Base-by-base conservation (phyloP, 2,888 invertebrate species). In the Gibbula magus region DNA sequence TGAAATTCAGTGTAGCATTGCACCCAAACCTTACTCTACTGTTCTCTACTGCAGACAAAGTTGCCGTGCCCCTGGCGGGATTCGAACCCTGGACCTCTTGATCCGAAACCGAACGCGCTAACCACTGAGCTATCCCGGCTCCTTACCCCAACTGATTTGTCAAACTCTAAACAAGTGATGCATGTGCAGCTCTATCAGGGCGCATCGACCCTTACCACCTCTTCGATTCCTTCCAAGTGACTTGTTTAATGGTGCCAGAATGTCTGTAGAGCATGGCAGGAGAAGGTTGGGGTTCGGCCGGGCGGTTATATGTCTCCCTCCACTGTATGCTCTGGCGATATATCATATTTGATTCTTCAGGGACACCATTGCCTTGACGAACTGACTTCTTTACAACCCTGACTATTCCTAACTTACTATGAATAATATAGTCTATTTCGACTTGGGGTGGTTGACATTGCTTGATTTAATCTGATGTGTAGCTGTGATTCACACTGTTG, bases 141-240 rank as follows among this genome's bases (percentile, higher is more conserved):
- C n/a, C n/a, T n/a, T n/a, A n/a, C n/a, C n/a, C n/a, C n/a, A 8
- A 39, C 70, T 70, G 35, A 70, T 25, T 70, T 70, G 70, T 70
- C 70, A 70, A 70, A 70, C 16, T 61, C n/a, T 39, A 70, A n/a
- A 35, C n/a, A 70, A 67, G n/a, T 67, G 67, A 70, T 70, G 70
- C 70, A 35, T 35, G 70, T 70, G 70, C 70, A 70, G 35, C 39
- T 70, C 70, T 16, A 35, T 35, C 70, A 70, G 35, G 70, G 70
- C 39, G 70, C 18, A 70, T 70, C 70, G 35, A 35, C 70, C 29
- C 13, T n/a, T 39, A 20, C 70, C 10, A 70, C 35, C 70, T 20
- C 70, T 35, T 35, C 70, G n/a, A 70, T 70, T n/a, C 35, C 35
- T 70, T 70, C 70, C 35, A 8, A 70, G 18, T 5, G 70, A 70